Base-by-base conservation (phyloP, 2,113 vertebrate genomes). In the Glaucidium brasilianum region DNA sequence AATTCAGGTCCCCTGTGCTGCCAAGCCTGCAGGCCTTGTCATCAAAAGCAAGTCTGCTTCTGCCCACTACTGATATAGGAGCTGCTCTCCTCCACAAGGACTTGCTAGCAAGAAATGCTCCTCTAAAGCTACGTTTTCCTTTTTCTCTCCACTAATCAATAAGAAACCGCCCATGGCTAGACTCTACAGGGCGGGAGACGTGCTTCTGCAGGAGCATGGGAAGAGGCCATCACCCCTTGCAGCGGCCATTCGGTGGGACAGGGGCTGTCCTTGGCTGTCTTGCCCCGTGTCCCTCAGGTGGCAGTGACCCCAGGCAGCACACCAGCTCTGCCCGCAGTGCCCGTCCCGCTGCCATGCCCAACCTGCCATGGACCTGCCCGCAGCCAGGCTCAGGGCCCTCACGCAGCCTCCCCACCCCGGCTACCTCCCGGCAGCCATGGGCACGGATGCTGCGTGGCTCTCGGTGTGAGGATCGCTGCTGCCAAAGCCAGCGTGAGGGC, bases 401-500 rank as follows among this genome's bases (percentile, higher is more conserved):
- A 4, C 29, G 4, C 29, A 26, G 41, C 20, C 39, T 45, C 49
- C 2, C 6, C 19, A 9, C 32, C 35, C 30, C 12, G 0, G 10
- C 62, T 52, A 35, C 32, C 60, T 10, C 78, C 23, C 10, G 35
- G 35, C 41, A 29, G 49, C 35, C 19, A 30, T 2, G 1, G 21
- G 19, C 27, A 41, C 0, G 2, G 26, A 15, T 8, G 11, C 43
- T n/a, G 34, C 2, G 0, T 30, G 66, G 60, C 22, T 23, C 50
- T 45, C 1, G 1, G 17, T 14, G 29, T 12, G 32, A 34, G 47
- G 11, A 20, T 20, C 3, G 0, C 19, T 15, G 34, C 34, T 55
- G 63, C 45, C 47, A 16, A 75, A 75, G 32, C 34, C 47, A 16
- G 1, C 0, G 3, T 21, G 17, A 60, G 35, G 41, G 26, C 17